These are phyloP conservation scores for Melopsittacus undulatus DNA, from an alignment of 2,797 vertebrate genomes.

Conservation along the genomic window DNA sequence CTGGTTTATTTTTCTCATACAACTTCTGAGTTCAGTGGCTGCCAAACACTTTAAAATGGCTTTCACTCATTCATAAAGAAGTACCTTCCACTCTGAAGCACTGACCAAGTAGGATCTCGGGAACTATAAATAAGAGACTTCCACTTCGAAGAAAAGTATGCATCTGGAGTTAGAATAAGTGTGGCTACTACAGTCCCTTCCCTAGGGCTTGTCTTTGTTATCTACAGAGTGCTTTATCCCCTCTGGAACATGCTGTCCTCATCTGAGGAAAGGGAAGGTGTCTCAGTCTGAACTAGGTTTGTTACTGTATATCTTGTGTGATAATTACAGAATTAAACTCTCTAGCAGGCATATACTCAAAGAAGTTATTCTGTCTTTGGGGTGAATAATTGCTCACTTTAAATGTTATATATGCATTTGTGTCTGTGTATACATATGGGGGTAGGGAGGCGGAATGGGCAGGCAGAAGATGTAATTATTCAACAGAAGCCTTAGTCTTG, in stretches of 20 bases:
- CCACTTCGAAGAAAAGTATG: neutral
- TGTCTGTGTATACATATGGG: neutral
- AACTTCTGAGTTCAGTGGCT: neutral
- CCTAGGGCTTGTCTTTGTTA: neutral
- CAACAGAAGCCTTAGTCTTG: constrained; percentile 21
- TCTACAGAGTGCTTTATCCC: neutral
- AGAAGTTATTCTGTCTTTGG: neutral
- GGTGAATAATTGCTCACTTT: constrained; percentile 8
- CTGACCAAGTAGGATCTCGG: neutral
- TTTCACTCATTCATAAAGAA: neutral
- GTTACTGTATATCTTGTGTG: neutral
- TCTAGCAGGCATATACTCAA: neutral
- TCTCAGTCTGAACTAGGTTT: neutral
- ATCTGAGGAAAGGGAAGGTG: neutral
- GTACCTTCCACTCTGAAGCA: neutral
- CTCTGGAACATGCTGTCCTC: neutral
- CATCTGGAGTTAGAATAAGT: neutral
- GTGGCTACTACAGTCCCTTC: neutral
- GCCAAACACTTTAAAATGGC: neutral
- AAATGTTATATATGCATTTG: neutral
- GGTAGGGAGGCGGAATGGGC: neutral
- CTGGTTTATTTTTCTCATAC: neutral
- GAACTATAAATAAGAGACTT: neutral
- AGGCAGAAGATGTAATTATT: constrained; percentile 25
- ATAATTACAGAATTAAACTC: neutral